phyloP scores from a whole-genome alignment of 1,140 invertebrate genomes.

The Tachypleus tridentatus region DNA sequence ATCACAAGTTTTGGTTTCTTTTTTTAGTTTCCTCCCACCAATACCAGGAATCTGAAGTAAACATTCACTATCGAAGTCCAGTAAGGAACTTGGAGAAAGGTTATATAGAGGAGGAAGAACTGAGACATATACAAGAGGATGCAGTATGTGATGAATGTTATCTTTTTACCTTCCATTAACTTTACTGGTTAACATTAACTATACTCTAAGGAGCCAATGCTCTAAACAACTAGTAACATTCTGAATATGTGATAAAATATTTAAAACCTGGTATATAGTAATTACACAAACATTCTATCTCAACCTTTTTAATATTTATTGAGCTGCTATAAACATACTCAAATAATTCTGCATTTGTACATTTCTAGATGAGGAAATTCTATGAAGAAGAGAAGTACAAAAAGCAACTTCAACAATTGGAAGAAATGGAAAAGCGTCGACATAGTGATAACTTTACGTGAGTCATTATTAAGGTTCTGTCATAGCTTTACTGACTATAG shows the following conservation, averaged over 20 bases:
- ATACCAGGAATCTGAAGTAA: slow-evolving; percentile 82
- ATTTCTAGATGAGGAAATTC: slow-evolving; percentile 59
- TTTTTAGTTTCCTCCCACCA: slow-evolving; percentile 61
- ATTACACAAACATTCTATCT: too few species aligned
- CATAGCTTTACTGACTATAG: too few species aligned
- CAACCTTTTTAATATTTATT: too few species aligned
- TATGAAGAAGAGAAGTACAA: slow-evolving; percentile 74
- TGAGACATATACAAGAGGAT: slow-evolving; percentile 68
- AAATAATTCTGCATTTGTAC: too few species aligned
- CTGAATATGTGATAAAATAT: too few species aligned
- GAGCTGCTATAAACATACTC: too few species aligned
- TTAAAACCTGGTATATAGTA: too few species aligned
- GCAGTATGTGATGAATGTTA: slow-evolving; percentile 8
- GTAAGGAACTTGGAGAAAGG: slow-evolving; percentile 73
- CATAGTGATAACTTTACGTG: slow-evolving; percentile 82
- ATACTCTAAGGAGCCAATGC: too few species aligned
- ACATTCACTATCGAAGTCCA: slow-evolving; percentile 79
- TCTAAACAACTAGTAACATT: too few species aligned
- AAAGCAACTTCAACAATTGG: slow-evolving; percentile 77
- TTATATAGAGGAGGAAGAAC: slow-evolving; percentile 47
- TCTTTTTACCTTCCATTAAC: not conserved
- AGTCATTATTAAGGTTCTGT: slow-evolving; percentile 25
- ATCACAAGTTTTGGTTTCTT: not conserved
- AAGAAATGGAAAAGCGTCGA: slow-evolving; percentile 77
- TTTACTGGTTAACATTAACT: slow-evolving; percentile 3